Base-by-base conservation (phyloP, 2,797 vertebrate genomes). In the Pseudotriccus pelzelni region DNA sequence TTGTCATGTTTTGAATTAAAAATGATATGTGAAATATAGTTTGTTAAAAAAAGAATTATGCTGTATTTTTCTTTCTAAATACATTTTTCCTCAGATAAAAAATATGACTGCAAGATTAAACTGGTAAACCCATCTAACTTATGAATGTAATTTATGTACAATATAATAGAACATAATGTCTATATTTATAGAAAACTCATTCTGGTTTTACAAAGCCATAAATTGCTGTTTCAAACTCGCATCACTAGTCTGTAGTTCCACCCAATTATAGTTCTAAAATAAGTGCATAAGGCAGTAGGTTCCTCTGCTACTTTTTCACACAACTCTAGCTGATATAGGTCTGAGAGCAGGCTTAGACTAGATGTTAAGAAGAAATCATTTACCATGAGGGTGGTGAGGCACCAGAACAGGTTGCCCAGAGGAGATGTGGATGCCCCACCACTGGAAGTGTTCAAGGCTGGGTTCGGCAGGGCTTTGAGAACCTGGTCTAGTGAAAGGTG, bases 41-140 rank as follows among this genome's bases (percentile, higher is more conserved):
- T 21, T 68, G 53, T 67, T 81, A 69, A 55, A 73, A 76, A 90
- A 76, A 90, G 20, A 93, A 36, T 27, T n/a, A 39, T 34, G 43
- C 17, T 52, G 3, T 49, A 34, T 88, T 20, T 68, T 36, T 92
- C 47, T 93, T 89, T 69, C 37, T 79, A 70, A 34, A 76, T 89
- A 80, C 76, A 52, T 87, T 93, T 96, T 89, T 34, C 47, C 12
- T 89, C 60, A 86, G 14, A 69, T 72, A n/a, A 91, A 97, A 94
- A 95, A 83, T 90, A 81, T 70, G 62, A 62, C 21, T 82, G 28
- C 68, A 46, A 83, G 46, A 90, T 87, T 95, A 27, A 50, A 50
- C 25, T 17, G 8, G 27, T 49, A 16, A 49, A 49, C 25, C 49
- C 49, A 50, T 50, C 16, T 28, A 73, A 81, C 9, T 49, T 81